phyloP scores from a whole-genome alignment of 2,113 vertebrate genomes.

The Australoheros scitulus region DNA sequence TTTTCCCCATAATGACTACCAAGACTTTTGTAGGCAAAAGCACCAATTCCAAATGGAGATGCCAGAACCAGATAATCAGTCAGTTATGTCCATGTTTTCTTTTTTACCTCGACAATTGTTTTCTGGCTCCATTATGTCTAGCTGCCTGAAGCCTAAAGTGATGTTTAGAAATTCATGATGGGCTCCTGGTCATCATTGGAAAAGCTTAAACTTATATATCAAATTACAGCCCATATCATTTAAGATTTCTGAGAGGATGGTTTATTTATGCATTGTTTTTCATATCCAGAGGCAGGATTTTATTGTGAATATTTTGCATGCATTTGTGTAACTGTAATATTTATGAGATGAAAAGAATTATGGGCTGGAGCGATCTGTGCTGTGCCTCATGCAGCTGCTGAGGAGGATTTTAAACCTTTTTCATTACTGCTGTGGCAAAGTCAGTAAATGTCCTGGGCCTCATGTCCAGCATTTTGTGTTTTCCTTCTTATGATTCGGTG shows the following conservation, averaged over 20 bases:
- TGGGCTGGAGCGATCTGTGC: neutral
- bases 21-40: neutral
- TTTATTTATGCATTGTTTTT: constrained; percentile 1
- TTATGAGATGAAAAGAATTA: neutral
- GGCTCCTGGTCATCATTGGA: neutral
- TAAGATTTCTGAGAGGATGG: neutral
- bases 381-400: neutral
- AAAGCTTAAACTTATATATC: neutral
- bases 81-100: neutral
- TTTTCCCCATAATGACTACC: neutral
- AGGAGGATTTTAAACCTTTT: neutral
- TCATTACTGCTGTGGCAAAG: too few relatives aligned
- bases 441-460: too few relatives aligned
- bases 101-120: neutral
- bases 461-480: too few relatives aligned
- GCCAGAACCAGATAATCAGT: neutral
- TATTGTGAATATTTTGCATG: constrained; percentile 4
- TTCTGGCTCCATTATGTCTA: neutral
- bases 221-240: neutral
- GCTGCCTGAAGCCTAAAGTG: neutral
- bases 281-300: neutral
- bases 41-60: neutral
- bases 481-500: too few relatives aligned
- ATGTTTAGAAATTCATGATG: neutral
- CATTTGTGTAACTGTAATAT: neutral